A percentile compares a stretch with the other conserved stretches of the same genome.
These are phyloP conservation scores for Psittacula echo DNA, from an alignment of 2,797 vertebrate species.

Conservation along the genomic window DNA sequence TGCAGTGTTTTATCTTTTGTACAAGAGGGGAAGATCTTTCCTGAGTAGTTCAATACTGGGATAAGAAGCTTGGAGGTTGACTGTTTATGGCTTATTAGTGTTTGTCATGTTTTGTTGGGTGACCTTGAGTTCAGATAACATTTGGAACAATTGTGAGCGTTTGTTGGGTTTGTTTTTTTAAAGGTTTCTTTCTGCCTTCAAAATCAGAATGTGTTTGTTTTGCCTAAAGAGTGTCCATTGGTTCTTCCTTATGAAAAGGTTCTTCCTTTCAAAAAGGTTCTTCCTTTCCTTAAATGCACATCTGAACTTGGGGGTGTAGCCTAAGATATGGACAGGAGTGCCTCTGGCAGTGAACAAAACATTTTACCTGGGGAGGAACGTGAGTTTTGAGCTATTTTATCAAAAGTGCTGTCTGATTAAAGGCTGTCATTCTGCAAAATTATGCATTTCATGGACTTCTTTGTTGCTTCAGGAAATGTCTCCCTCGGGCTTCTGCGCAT, in stretches of 20 bases:
- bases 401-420: not conserved
- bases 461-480: not conserved
- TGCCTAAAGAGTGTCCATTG: not conserved
- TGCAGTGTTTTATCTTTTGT: not conserved
- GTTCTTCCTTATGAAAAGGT: not conserved
- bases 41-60: not conserved
- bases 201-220: not conserved
- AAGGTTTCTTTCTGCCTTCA: not conserved
- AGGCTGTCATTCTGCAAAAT: not conserved
- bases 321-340: accelerated
- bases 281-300: not conserved
- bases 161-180: not conserved
- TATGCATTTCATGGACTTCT: not conserved
- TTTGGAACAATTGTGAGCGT: not conserved
- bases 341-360: not conserved
- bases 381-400: not conserved
- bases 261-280: not conserved
- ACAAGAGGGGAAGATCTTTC: not conserved
- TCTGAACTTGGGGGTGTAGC: not conserved
- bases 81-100: not conserved
- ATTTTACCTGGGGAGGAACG: not conserved
- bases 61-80: not conserved
- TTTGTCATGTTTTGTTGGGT: not conserved
- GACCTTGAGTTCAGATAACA: not conserved
- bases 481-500: not conserved